These are phyloP conservation scores for Microctonus brassicae DNA, from an alignment of 2,888 invertebrate genomes.

Conservation along the genomic window DNA sequence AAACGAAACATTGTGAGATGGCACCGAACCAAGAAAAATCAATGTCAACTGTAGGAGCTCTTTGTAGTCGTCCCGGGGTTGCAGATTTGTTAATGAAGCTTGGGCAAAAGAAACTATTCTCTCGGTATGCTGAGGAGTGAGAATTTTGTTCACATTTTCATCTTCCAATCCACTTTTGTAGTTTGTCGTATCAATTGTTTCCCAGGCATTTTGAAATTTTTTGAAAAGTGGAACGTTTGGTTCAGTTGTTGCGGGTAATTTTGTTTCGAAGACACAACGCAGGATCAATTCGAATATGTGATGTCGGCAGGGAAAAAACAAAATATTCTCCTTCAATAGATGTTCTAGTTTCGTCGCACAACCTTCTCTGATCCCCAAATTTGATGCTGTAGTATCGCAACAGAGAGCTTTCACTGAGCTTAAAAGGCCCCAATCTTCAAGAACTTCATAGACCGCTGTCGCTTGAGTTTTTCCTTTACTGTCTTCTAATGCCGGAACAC, in stretches of 20 bases:
- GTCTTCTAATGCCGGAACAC: slow-evolving; percentile 39
- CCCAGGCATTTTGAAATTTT: slow-evolving; percentile 42
- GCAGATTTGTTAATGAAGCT: no score
- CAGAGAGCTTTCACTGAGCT: slow-evolving; percentile 45
- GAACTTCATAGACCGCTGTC: slow-evolving; percentile 24
- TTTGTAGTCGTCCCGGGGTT: no score
- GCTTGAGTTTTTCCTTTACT: slow-evolving; percentile 44
- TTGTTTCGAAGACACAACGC: slow-evolving; percentile 45
- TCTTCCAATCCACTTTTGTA: slow-evolving; percentile 27
- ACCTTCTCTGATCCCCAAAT: slow-evolving; percentile 49
- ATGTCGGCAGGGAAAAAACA: slow-evolving; percentile 50
- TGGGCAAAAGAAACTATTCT: no score
- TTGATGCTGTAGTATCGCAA: slow-evolving; percentile 53
- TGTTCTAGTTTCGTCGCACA: slow-evolving; percentile 49
- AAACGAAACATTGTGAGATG: no score
- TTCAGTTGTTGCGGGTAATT: slow-evolving; percentile 41
- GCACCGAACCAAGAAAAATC: no score
- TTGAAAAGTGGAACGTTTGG: slow-evolving; percentile 48
- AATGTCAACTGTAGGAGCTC: no score
- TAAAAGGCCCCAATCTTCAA: slow-evolving; percentile 44
- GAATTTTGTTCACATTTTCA: slow-evolving; percentile 26
- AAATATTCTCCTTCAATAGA: slow-evolving; percentile 40
- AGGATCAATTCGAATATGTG: slow-evolving; percentile 52
- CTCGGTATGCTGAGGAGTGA: no score
- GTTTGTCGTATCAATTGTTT: slow-evolving; percentile 33